Percentiles rank a stretch among this genome's conserved stretches.
Evolutionary conservation across 2,113 vertebrate species (phyloP).

Genomic region (Sciurus niger): DNA sequence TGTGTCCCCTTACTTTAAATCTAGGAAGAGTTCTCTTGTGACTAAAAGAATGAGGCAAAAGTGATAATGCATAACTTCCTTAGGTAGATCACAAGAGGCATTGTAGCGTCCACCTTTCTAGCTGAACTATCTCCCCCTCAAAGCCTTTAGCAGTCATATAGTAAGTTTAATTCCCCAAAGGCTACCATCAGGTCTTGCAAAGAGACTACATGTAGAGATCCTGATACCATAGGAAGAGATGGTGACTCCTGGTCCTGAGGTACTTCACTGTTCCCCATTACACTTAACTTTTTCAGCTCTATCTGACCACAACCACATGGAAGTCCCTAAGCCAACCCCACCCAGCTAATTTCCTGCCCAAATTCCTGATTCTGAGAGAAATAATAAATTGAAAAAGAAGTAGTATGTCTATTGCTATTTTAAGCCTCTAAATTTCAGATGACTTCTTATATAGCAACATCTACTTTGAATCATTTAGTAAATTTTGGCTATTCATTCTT

Average conservation of each 20-base stretch:
- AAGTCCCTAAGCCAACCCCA: conserved; percentile 14
- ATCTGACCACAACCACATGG: neutral
- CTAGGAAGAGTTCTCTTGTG: neutral
- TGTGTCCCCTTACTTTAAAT: neutral
- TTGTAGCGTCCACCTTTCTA: neutral
- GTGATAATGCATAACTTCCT: neutral
- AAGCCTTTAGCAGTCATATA: neutral
- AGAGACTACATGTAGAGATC: neutral
- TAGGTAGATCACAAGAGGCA: neutral
- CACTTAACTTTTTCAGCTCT: neutral
- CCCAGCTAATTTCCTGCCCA: conserved; percentile 1
- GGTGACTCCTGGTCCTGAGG: neutral
- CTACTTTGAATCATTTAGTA: conserved; percentile 38
- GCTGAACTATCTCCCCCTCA: neutral
- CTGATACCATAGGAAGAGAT: neutral
- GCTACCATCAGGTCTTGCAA: neutral
- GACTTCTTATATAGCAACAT: conserved; percentile 1
- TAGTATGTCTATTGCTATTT: conserved; percentile 33
- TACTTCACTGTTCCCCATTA: neutral
- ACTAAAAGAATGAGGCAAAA: conserved; percentile 40
- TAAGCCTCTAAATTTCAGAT: conserved; percentile 46
- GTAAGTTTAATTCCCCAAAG: neutral
- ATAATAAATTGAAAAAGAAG: conserved; percentile 17
- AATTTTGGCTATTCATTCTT: conserved; percentile 25
- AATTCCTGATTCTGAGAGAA: conserved; percentile 50